Evolutionary conservation across 2,888 invertebrate species (phyloP), one percentile per base, ranked within the genome.

Genomic region (Ophion costatus): DNA sequence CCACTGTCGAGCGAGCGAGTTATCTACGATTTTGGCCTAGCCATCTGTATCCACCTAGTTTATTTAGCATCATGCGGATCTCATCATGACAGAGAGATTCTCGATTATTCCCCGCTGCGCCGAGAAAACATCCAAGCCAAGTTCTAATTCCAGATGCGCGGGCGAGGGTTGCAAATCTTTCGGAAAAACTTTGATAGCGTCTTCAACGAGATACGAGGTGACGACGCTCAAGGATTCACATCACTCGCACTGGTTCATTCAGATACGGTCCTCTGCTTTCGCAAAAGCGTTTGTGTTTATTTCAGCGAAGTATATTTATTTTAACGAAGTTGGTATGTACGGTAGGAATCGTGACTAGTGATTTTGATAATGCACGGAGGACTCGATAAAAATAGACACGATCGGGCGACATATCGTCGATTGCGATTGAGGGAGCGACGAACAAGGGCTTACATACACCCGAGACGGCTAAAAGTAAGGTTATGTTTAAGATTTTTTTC

Each of bases 61-160:
- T 81, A 81, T 84, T 81, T 81, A 77, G 63, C 78, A 17, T 57
- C 79, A 29, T 61, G 59, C 73, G 38, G 45, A 76, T 67, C 33
- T 75, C 81, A 67, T 71, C 78, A 64, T 71, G 71, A 64, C 78
- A 70, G 74, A 77, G 66, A 74, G 77, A 81, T 33, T 24, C 24
- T 64, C 81, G 81, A 82, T 84, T 84, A 84, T 84, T 78, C 67
- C 77, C 75, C 71, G 71, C 64, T 56, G 75, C 33, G n/a, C 6
- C 33, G 61, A 67, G 61, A 56, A 82, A 75, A 42, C 38, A 61
- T 57, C 59, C 78, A 75, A 81, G 80, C 84, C 77, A 84, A 81
- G 75, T 84, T 84, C 80, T 81, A 80, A 84, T 84, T 84, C 81
- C 84, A 81, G 81, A 74, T 63, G 61, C 71, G 45, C 20, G n/a